Base-by-base conservation (phyloP, 2,113 vertebrate genomes). In the Oceanodroma tethys region DNA sequence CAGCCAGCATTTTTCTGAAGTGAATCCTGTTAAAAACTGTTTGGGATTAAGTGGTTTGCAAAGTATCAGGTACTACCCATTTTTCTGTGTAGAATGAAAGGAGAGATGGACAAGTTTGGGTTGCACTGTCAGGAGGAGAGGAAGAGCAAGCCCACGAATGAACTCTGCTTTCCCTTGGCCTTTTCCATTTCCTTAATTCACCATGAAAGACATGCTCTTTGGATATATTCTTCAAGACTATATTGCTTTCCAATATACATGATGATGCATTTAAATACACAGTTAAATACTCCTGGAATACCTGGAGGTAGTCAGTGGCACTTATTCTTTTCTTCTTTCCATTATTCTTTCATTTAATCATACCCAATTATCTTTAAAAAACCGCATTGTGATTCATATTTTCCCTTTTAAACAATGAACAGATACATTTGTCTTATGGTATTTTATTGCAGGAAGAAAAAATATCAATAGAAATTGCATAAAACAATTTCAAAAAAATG, bases 81-180 rank as follows among this genome's bases (percentile, higher is more conserved):
- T 90, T 55, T 75, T 81, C 26, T 32, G 6, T 10, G 13, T 45
- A 48, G 66, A 85, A 55, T 55, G 47, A 65, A 80, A 67, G 17
- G 29, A 45, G 16, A 68, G 21, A 23, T 1, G 2, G 21, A 22
- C 7, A 83, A 47, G 6, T 66, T 76, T 86, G 50, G 20, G 12
- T 53, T 60, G n/a, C 29, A 32, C 18, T 0, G 0, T 70, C 30
- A 52, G 26, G 30, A 66, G 45, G 21, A 87, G 36, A 17, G 32
- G 15, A 84, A 73, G 34, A 84, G 9, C 4, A 60, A 87, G 16
- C 5, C 50, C 19, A 23, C 0, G 0, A 42, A 73, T 19, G 12
- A 81, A 9, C 6, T 72, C 27, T 36, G 26, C 48, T 76, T 90
- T 83, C 30, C 18, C 20, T 71, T 79, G 56, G 14, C 25, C n/a